Conservation (phyloP, 1,140 invertebrate genomes). For the Steinernema feltiae region DNA sequence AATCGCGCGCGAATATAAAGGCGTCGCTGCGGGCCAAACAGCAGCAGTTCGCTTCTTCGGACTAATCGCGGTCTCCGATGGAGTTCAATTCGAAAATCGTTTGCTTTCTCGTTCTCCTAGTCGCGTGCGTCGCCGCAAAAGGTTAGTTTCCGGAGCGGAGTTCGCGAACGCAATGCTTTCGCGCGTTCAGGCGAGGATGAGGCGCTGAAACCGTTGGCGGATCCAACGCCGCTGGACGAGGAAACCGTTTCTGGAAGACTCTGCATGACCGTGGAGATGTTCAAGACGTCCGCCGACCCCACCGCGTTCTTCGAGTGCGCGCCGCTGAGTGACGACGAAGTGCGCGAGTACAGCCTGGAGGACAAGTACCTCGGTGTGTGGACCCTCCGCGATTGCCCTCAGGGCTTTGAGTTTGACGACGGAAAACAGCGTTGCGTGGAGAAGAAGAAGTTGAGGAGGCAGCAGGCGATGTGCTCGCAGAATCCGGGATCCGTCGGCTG, state of each 20-base stretch:
- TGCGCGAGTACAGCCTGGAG: slow-evolving; percentile 30
- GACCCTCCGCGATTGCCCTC: slow-evolving; percentile 40
- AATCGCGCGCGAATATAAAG: slow-evolving; percentile 5
- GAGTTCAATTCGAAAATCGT: not conserved
- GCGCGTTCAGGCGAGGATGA: not conserved
- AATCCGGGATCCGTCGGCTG: slow-evolving; percentile 37
- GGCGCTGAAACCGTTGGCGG: not conserved
- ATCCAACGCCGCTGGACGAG: not conserved
- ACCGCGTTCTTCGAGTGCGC: slow-evolving; percentile 44
- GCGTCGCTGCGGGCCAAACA: not conserved
- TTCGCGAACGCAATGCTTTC: not conserved
- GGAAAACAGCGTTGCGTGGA: slow-evolving; percentile 45
- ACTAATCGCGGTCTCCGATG: not conserved
- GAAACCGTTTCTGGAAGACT: slow-evolving; percentile 20
- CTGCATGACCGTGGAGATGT: slow-evolving; percentile 49
- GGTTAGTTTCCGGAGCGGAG: not conserved
- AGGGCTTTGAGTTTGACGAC: slow-evolving; percentile 40
- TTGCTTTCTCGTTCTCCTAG: not conserved
- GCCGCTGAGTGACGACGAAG: slow-evolving; percentile 41
- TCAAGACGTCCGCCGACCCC: slow-evolving; percentile 29
- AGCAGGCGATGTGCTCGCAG: slow-evolving; percentile 39
- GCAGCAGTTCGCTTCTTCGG: not conserved
- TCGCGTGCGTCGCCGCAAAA: not conserved
- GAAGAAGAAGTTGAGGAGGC: slow-evolving; percentile 43
- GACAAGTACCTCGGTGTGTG: slow-evolving; percentile 46